Conservation (phyloP, 1,140 invertebrate species). For the Aphidius gifuensis region DNA sequence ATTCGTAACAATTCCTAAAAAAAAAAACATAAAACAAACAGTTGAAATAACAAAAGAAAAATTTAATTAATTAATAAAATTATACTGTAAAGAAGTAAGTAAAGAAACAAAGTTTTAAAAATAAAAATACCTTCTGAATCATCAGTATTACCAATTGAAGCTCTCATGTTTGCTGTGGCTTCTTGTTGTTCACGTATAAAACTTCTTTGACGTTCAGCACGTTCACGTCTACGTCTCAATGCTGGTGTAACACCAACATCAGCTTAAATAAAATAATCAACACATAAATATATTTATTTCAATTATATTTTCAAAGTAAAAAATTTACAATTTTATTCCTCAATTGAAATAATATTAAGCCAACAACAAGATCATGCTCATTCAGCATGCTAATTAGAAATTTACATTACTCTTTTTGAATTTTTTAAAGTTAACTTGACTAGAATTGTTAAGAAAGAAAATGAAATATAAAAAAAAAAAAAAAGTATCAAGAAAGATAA, state of each 20-base stretch:
- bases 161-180: conserved; percentile 58
- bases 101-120: not conserved
- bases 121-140: conserved; percentile 51
- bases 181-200: conserved; percentile 78
- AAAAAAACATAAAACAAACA: conserved; percentile 13
- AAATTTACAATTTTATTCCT: not conserved
- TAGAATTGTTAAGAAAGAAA: too few relatives aligned
- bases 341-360: too few relatives aligned
- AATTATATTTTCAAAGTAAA: too few relatives aligned
- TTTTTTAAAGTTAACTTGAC: too few relatives aligned
- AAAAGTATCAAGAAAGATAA: too few relatives aligned
- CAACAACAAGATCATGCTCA: too few relatives aligned
- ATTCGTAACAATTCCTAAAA: conserved; percentile 35
- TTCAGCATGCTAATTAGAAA: too few relatives aligned
- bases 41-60: conserved; percentile 4
- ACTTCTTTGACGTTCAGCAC: conserved; percentile 75
- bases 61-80: not conserved
- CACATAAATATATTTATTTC: too few relatives aligned
- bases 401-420: too few relatives aligned
- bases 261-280: conserved; percentile 30
- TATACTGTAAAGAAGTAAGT: too few relatives aligned
- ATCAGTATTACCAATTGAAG: conserved; percentile 51
- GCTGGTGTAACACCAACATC: conserved; percentile 74
- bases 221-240: conserved; percentile 67
- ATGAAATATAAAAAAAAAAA: too few relatives aligned